Percentiles rank a stretch among this genome's conserved stretches.
Conservation (phyloP, 2,113 vertebrate genomes). For the Actenoides lindsayi region DNA sequence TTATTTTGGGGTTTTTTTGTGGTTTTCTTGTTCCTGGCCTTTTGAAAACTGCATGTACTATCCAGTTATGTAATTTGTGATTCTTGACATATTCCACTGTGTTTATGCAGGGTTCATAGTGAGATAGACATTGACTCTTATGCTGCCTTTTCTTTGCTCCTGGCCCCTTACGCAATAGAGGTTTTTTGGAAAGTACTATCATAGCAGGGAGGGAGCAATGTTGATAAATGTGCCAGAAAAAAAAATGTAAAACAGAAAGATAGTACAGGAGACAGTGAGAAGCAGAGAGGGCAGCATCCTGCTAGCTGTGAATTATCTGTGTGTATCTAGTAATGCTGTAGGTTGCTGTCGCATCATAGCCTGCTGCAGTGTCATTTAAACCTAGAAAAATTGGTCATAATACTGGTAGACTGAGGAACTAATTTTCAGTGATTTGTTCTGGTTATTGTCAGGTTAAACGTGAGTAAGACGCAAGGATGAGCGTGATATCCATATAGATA, state of each 20-base stretch:
- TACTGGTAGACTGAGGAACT: not conserved
- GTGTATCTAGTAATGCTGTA: not conserved
- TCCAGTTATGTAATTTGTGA: not conserved
- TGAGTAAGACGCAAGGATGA: not conserved
- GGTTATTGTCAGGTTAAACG: not conserved
- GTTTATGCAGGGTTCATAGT: not conserved
- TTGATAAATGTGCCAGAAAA: not conserved
- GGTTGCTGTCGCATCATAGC: not conserved
- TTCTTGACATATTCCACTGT: not conserved
- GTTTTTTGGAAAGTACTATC: not conserved
- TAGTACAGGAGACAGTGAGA: not conserved
- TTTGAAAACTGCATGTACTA: not conserved
- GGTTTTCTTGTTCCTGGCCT: not conserved
- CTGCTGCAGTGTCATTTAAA: not conserved
- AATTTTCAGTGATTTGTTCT: not conserved
- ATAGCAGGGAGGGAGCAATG: not conserved
- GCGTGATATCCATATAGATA: not conserved
- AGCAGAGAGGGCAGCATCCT: not conserved
- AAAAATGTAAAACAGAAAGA: not conserved
- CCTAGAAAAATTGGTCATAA: not conserved
- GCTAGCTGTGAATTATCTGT: not conserved
- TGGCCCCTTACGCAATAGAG: not conserved
- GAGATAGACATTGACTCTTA: not conserved
- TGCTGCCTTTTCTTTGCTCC: not conserved
- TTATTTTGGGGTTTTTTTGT: not conserved